phyloP scores from a whole-genome alignment of 1,140 invertebrate species.

The Apolygus lucorum region DNA sequence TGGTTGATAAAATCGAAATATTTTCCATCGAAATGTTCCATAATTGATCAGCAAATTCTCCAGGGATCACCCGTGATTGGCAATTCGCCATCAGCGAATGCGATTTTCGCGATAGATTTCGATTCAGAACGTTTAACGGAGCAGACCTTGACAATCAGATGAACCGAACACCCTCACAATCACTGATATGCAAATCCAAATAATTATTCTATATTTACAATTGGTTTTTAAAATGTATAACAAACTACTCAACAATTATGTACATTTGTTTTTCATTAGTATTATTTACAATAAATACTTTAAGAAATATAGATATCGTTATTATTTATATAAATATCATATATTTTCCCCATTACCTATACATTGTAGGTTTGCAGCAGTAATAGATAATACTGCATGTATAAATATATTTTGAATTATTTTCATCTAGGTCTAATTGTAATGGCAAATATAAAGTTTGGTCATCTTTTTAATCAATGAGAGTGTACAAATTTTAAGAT shows the following conservation, averaged over 20 bases:
- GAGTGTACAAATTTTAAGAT: slow-evolving; percentile 6
- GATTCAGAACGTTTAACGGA: too few relatives aligned
- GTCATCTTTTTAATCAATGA: slow-evolving; percentile 11
- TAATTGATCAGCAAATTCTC: too few relatives aligned
- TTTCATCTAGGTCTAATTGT: slow-evolving; percentile 18
- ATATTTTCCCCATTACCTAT: neutral
- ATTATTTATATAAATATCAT: slow-evolving; percentile 11
- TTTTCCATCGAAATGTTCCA: too few relatives aligned
- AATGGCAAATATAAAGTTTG: slow-evolving; percentile 23
- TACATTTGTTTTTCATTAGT: slow-evolving; percentile 26
- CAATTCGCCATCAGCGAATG: too few relatives aligned
- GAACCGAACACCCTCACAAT: slow-evolving; percentile 10
- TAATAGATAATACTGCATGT: slow-evolving; percentile 28
- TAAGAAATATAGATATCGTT: slow-evolving; percentile 23
- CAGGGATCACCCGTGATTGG: too few relatives aligned
- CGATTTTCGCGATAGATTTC: too few relatives aligned
- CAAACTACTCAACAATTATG: slow-evolving; percentile 31
- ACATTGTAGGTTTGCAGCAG: neutral
- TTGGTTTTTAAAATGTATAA: slow-evolving; percentile 14
- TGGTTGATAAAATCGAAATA: too few relatives aligned
- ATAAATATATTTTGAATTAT: slow-evolving; percentile 32
- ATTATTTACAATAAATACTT: slow-evolving; percentile 23
- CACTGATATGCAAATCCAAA: slow-evolving; percentile 28
- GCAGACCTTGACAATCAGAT: neutral
- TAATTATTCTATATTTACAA: slow-evolving; percentile 20